These are phyloP conservation scores for Epsilonema sp. DNA, from an alignment of 2,888 invertebrate species.

Conservation along the genomic window DNA sequence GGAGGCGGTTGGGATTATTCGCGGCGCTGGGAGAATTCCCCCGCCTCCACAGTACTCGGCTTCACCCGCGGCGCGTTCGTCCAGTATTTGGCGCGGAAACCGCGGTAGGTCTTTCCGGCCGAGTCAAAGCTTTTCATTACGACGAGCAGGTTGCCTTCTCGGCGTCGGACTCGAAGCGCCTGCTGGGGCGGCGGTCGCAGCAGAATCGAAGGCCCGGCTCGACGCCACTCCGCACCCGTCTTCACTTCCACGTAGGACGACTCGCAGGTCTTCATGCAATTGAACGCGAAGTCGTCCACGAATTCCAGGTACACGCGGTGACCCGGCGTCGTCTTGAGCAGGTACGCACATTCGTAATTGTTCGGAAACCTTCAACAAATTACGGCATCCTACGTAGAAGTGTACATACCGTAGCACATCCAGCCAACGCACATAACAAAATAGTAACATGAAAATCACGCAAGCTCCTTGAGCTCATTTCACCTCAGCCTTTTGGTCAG, in stretches of 20 bases:
- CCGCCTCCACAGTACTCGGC: too few species aligned
- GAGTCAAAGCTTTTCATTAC: slow-evolving; percentile 16
- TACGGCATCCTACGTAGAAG: background rate
- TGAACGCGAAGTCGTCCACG: slow-evolving; percentile 11
- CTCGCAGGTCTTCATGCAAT: slow-evolving; percentile 6
- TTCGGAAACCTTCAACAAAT: slow-evolving; percentile 15
- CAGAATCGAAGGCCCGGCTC: slow-evolving; percentile 15
- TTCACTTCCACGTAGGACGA: slow-evolving; percentile 15
- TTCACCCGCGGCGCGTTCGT: too few species aligned
- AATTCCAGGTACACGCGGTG: slow-evolving; percentile 18
- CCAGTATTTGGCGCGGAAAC: too few species aligned
- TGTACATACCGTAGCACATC: too few species aligned
- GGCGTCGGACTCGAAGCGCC: slow-evolving; percentile 16
- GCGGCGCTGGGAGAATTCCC: background rate
- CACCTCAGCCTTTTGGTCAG: too few species aligned
- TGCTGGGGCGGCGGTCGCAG: background rate
- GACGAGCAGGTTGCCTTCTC: slow-evolving; percentile 21
- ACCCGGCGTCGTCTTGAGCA: slow-evolving; percentile 14
- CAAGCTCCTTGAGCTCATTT: too few species aligned
- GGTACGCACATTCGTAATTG: slow-evolving; percentile 21
- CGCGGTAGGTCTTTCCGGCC: background rate
- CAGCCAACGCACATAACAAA: too few species aligned
- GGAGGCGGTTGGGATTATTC: background rate
- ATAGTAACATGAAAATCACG: too few species aligned
- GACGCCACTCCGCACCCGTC: slow-evolving; percentile 17